Conservation (phyloP, 1,140 invertebrate species). For the Nasonia longicornis region DNA sequence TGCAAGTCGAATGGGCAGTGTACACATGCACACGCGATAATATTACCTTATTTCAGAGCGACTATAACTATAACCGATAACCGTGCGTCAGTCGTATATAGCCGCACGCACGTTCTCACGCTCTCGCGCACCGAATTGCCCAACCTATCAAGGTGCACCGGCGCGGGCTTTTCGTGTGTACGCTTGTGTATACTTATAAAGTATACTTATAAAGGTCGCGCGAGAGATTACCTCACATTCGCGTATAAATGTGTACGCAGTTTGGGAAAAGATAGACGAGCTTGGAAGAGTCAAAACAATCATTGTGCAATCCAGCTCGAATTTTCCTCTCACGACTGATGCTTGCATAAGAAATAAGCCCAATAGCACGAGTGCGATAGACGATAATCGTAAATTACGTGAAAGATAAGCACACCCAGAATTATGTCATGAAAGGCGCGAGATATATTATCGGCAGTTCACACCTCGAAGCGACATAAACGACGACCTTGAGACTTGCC, state of each 20-base stretch:
- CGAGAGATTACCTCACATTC: background rate
- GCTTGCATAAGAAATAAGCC: too few species aligned
- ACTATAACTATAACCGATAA: background rate
- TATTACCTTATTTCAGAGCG: too few species aligned
- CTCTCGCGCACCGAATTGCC: background rate
- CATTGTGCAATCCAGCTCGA: too few species aligned
- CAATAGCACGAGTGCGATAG: too few species aligned
- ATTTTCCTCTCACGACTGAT: too few species aligned
- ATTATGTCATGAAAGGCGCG: background rate
- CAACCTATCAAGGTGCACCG: background rate
- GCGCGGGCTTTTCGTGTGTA: background rate
- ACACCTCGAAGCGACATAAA: background rate
- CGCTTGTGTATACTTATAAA: background rate
- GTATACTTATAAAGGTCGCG: background rate
- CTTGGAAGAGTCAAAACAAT: too few species aligned
- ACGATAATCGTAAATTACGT: too few species aligned
- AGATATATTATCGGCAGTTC: background rate
- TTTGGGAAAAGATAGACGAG: background rate
- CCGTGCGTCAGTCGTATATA: too few species aligned
- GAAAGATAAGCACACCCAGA: too few species aligned
- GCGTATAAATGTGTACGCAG: background rate
- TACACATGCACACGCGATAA: too few species aligned
- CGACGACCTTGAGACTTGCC: background rate
- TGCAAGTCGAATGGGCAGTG: too few species aligned
- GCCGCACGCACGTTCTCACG: background rate